Conservation (phyloP, 1,140 invertebrate genomes). For the Zaprionus capensis region DNA sequence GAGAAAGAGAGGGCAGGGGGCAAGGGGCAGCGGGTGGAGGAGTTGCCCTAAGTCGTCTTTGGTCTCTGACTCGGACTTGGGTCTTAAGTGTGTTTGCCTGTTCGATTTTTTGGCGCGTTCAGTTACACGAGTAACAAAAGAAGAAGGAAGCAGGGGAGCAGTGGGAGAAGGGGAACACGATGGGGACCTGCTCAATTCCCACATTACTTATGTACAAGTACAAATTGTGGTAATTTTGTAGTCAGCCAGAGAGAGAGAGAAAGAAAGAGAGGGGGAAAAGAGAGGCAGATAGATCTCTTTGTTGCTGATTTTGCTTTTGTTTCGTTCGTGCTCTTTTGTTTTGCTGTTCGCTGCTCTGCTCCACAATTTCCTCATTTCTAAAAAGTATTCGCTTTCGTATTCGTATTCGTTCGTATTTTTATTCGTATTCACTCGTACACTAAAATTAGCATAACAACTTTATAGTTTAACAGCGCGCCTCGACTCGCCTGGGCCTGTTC, state of each 20-base stretch:
- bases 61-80: not conserved
- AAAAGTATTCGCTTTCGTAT: constrained; percentile 37
- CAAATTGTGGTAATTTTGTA: constrained; percentile 80
- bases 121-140: constrained; percentile 22
- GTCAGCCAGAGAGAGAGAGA: constrained; percentile 17
- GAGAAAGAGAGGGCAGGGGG: not conserved
- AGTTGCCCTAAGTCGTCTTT: constrained; percentile 34
- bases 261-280: not conserved
- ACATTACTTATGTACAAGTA: constrained; percentile 83
- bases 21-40: constrained; percentile 2
- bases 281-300: constrained; percentile 66
- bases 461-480: constrained; percentile 81
- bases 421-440: constrained; percentile 53
- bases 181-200: constrained; percentile 63
- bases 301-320: constrained; percentile 45
- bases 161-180: not conserved
- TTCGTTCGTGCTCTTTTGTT: constrained; percentile 11
- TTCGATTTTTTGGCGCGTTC: constrained; percentile 62
- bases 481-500: constrained; percentile 23
- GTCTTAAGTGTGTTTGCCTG: constrained; percentile 75
- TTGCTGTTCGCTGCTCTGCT: constrained; percentile 36
- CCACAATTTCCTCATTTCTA: constrained; percentile 80
- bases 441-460: constrained; percentile 84
- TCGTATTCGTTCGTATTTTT: constrained; percentile 17
- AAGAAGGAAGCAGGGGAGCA: not conserved